Percentiles rank a stretch among this genome's conserved stretches.
phyloP scores from a whole-genome alignment of 2,797 vertebrate genomes.

The Gymnodraco acuticeps region DNA sequence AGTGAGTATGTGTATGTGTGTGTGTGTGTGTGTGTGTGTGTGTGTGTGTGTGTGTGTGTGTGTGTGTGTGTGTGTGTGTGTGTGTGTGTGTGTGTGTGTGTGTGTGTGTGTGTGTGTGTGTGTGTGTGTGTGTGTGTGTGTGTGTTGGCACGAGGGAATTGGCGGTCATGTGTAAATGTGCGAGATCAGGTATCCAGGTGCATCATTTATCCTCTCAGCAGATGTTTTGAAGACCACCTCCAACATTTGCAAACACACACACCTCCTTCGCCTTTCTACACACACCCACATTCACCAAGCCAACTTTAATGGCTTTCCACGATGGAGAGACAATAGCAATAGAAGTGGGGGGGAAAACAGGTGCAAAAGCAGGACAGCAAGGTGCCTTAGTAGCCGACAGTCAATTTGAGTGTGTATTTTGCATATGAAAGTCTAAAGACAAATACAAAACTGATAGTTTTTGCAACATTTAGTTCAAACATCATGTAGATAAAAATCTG shows the following conservation, averaged over 20 bases:
- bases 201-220: constrained; percentile 50
- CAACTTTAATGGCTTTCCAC: constrained; percentile 7
- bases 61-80: constrained; percentile 13
- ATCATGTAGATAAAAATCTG: too few relatives aligned
- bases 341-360: background rate
- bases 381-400: background rate
- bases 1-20: background rate
- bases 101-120: constrained; percentile 21
- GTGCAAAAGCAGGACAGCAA: background rate
- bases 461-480: background rate
- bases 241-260: constrained; percentile 5
- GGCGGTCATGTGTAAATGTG: constrained; percentile 28
- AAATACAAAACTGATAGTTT: background rate
- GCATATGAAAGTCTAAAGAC: background rate
- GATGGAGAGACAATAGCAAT: background rate
- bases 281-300: background rate
- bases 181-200: constrained; percentile 53
- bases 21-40: constrained; percentile 22
- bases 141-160: constrained; percentile 5
- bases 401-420: background rate
- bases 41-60: constrained; percentile 8
- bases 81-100: constrained; percentile 10
- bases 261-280: background rate
- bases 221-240: constrained; percentile 51
- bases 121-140: constrained; percentile 4